These are phyloP conservation scores for Xanthostigma xanthostigma DNA, from an alignment of 2,888 invertebrate species.

Conservation along the genomic window DNA sequence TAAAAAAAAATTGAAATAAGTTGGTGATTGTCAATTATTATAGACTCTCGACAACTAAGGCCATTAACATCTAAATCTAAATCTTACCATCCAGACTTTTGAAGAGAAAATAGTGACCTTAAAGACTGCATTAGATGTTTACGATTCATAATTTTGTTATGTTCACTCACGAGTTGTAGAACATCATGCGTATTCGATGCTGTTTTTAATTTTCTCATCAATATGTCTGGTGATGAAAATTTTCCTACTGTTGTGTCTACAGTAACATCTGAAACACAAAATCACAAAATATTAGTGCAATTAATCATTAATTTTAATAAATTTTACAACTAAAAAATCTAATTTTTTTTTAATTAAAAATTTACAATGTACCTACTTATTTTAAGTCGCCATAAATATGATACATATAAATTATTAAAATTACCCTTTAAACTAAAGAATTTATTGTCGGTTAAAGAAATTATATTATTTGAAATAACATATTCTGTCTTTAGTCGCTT, in stretches of 20 bases:
- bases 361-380: no score
- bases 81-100: slow-evolving; percentile 33
- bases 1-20: slow-evolving; percentile 19
- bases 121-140: slow-evolving; percentile 41
- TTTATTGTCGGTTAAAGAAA: no score
- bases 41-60: slow-evolving; percentile 10
- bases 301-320: no score
- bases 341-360: no score
- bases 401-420: no score
- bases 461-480: no score
- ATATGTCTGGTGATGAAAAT: slow-evolving; percentile 24
- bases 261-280: neutral
- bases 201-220: slow-evolving; percentile 31
- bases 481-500: no score
- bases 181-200: slow-evolving; percentile 30
- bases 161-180: slow-evolving; percentile 30
- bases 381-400: no score
- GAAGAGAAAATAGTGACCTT: slow-evolving; percentile 35
- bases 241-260: neutral
- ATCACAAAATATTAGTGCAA: neutral
- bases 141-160: slow-evolving; percentile 32
- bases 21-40: slow-evolving; percentile 3
- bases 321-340: no score
- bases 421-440: no score
- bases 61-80: neutral